Conservation (phyloP, 2,888 invertebrate genomes). For the Asteroscopus sphinx region DNA sequence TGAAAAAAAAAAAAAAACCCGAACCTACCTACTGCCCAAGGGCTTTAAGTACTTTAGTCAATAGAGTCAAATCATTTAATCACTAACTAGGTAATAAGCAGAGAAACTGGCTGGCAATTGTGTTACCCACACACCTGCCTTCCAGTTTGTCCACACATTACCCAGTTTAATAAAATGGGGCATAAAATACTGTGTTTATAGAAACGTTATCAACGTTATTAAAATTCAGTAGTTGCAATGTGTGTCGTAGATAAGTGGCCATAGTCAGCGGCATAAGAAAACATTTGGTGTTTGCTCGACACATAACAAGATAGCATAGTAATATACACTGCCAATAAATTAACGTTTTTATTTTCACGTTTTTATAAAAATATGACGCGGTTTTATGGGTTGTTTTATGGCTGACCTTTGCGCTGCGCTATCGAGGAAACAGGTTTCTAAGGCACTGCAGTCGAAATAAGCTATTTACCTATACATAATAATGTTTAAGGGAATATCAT, state of each 20-base stretch:
- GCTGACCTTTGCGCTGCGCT: not conserved
- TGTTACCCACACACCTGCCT: not conserved
- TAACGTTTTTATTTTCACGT: slow-evolving; percentile 21
- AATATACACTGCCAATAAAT: slow-evolving; percentile 38
- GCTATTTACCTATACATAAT: no score
- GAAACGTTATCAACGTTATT: slow-evolving; percentile 68
- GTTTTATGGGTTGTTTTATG: slow-evolving; percentile 16
- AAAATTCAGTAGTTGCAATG: slow-evolving; percentile 67
- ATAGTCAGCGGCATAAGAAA: slow-evolving; percentile 53
- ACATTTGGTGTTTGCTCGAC: slow-evolving; percentile 63
- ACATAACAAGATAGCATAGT: slow-evolving; percentile 49
- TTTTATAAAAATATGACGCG: slow-evolving; percentile 36
- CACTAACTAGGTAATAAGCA: no score
- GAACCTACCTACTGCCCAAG: no score
- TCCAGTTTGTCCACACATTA: slow-evolving; percentile 12
- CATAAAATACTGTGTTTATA: slow-evolving; percentile 54
- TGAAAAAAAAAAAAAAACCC: no score
- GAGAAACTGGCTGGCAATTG: no score
- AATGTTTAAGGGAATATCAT: no score
- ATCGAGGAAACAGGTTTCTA: not conserved
- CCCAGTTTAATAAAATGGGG: slow-evolving; percentile 20
- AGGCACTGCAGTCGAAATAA: not conserved
- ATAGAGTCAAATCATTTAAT: no score
- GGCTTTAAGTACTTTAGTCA: no score
- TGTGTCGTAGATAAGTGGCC: slow-evolving; percentile 65